phyloP scores from a whole-genome alignment of 2,797 vertebrate genomes.

The Sphenopsis melanotis region DNA sequence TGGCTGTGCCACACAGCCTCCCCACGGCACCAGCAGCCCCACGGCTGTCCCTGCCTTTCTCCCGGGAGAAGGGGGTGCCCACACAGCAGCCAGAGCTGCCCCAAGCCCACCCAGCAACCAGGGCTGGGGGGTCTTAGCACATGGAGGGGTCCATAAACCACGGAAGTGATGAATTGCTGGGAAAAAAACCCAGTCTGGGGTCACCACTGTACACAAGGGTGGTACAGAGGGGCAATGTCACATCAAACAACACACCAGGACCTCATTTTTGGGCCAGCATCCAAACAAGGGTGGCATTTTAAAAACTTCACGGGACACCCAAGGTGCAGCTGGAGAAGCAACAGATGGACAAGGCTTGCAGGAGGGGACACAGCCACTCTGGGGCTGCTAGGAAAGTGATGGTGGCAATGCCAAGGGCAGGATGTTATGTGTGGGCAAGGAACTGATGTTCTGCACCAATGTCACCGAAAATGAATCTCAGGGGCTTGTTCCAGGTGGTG shows the following conservation, averaged over 20 bases:
- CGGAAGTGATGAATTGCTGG: accelerated
- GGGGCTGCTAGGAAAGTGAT: neutral
- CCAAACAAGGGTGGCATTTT: neutral
- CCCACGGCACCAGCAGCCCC: accelerated
- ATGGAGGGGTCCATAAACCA: too few relatives aligned
- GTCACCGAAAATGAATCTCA: neutral
- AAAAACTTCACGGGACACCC: neutral
- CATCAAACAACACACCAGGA: accelerated
- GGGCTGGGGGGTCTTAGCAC: accelerated
- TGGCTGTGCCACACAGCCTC: accelerated
- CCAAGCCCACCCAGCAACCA: neutral
- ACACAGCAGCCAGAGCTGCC: neutral
- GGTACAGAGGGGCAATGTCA: neutral
- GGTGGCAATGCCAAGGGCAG: accelerated
- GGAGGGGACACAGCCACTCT: neutral
- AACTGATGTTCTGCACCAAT: neutral
- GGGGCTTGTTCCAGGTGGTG: neutral
- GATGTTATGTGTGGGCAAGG: accelerated
- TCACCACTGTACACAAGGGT: accelerated
- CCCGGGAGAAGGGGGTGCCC: neutral
- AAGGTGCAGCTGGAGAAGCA: neutral
- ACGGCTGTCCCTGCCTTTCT: accelerated
- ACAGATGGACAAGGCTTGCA: neutral
- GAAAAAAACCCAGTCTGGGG: neutral
- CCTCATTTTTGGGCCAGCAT: neutral